Evolutionary conservation across 1,140 invertebrate species (phyloP).

Genomic region (Diachasmimorpha longicaudata): DNA sequence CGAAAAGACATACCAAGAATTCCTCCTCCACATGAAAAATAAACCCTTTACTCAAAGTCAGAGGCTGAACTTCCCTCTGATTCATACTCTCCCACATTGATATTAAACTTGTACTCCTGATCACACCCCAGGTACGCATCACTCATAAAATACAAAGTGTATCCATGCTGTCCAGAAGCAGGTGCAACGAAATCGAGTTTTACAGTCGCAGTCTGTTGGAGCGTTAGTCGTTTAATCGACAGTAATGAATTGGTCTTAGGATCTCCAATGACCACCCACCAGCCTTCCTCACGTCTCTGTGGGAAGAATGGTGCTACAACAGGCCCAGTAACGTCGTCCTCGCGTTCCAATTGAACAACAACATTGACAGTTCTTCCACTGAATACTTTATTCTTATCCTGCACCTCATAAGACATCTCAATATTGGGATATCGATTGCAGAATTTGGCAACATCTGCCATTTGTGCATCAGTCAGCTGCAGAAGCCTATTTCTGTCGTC

Average conservation of each 20-base stretch:
- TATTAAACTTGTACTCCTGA: conserved; percentile 91
- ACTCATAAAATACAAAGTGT: conserved; percentile 98
- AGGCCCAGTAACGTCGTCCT: conserved; percentile 95
- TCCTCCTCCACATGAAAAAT: neutral
- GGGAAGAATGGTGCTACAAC: conserved; percentile 99
- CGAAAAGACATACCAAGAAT: too few relatives aligned
- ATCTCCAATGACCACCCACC: conserved; percentile 99
- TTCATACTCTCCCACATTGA: conserved; percentile 78
- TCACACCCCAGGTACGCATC: conserved; percentile 98
- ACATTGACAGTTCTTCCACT: conserved; percentile 86
- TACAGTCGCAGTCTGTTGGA: conserved; percentile 93
- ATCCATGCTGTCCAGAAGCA: conserved; percentile 81
- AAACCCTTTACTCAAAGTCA: conserved; percentile 62
- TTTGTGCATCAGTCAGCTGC: conserved; percentile 83
- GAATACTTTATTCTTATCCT: conserved; percentile 79
- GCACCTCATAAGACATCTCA: conserved; percentile 92
- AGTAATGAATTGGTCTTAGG: conserved; percentile 92
- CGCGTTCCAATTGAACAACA: conserved; percentile 91
- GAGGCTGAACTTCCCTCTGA: conserved; percentile 65
- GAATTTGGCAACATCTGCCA: conserved; percentile 97
- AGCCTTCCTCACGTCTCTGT: conserved; percentile 97
- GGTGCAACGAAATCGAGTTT: conserved; percentile 96
- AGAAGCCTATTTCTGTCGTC: conserved; percentile 87
- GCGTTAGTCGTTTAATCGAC: conserved; percentile 93
- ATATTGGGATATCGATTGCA: conserved; percentile 99